Base-by-base conservation (phyloP, 2,113 vertebrate genomes). In the Cygnus buccinator region DNA sequence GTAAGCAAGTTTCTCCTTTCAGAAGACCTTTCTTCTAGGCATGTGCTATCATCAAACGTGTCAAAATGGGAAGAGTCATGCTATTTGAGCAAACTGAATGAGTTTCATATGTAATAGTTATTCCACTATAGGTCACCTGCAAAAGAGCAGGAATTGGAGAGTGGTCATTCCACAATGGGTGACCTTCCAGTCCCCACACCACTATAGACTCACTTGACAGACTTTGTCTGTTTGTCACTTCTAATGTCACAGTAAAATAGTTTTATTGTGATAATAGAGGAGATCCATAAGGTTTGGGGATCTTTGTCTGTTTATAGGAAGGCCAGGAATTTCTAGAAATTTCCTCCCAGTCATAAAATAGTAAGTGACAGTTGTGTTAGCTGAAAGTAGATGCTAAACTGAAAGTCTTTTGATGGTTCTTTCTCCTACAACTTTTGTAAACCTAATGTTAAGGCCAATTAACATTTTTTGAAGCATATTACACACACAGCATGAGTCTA, bases 151-250 rank as follows among this genome's bases (percentile, higher is more conserved):
- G 39, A 65, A 10, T 74, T 77, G 26, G 13, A 18, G 11, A 68
- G 25, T 0, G 0, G 10, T 74, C 5, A 14, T 74, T 74, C 37
- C 17, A 3, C 19, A 43, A 29, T 8, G 29, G 19, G 25, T 61
- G 44, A 72, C 20, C 6, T 87, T 5, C 35, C 11, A 46, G 48
- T n/a, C 13, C 16, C 13, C 0, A 6, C 26, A 39, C 2, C 77
- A 43, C 1, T 3, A 6, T 21, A 7, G 13, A 48, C 6, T 62
- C 14, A 5, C 15, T 66, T 52, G 43, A 80, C 79, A 78, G 22
- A 19, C 26, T 61, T 55, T 3, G 52, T 29, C 35, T 73, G 70
- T 28, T 18, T 37, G 16, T 70, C n/a, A 50, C 67, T 50, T 48
- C 23, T 44, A 15, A 43, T 37, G 54, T 43, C 39, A 33, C 29